Percentiles rank a stretch among this genome's conserved stretches.
phyloP scores from a whole-genome alignment of 2,797 vertebrate species.

The Macropodus opercularis region DNA sequence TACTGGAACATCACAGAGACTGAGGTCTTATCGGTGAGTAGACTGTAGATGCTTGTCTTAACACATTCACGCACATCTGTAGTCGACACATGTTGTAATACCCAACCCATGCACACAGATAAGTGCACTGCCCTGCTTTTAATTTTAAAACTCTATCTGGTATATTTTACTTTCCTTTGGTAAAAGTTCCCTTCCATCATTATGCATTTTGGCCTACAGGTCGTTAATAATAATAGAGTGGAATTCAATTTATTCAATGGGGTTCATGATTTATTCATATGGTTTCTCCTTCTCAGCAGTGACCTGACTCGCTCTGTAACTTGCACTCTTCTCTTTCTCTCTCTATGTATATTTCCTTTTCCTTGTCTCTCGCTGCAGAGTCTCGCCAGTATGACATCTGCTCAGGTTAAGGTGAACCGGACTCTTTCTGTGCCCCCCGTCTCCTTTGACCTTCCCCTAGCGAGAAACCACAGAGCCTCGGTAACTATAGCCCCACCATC shows the following conservation, averaged over 20 bases:
- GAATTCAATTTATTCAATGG: constrained; percentile 67
- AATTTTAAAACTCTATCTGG: constrained; percentile 42
- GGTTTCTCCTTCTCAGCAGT: constrained; percentile 56
- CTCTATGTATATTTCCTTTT: constrained; percentile 33
- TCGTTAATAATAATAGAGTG: constrained; percentile 61
- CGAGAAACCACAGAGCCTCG: constrained; percentile 75
- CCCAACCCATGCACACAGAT: constrained; percentile 2
- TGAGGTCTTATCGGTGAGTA: constrained; percentile 88
- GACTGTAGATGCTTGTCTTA: background rate
- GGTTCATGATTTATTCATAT: constrained; percentile 69
- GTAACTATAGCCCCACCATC: constrained; percentile 86
- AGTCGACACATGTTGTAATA: constrained; percentile 9
- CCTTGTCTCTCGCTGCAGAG: constrained; percentile 76
- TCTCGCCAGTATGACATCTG: constrained; percentile 88
- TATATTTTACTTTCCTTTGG: constrained; percentile 43
- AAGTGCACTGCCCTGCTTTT: constrained; percentile 25
- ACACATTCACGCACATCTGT: background rate
- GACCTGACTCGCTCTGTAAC: constrained; percentile 51
- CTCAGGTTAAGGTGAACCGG: constrained; percentile 88
- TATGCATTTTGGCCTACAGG: constrained; percentile 56
- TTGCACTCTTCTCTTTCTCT: constrained; percentile 26
- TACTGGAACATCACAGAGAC: constrained; percentile 95
- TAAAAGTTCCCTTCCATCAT: constrained; percentile 47
- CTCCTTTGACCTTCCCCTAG: constrained; percentile 87
- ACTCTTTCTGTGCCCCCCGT: constrained; percentile 85